Evolutionary conservation across 2,113 vertebrate genomes (phyloP), one percentile per base, ranked within the genome.

Genomic region (Lontra canadensis): DNA sequence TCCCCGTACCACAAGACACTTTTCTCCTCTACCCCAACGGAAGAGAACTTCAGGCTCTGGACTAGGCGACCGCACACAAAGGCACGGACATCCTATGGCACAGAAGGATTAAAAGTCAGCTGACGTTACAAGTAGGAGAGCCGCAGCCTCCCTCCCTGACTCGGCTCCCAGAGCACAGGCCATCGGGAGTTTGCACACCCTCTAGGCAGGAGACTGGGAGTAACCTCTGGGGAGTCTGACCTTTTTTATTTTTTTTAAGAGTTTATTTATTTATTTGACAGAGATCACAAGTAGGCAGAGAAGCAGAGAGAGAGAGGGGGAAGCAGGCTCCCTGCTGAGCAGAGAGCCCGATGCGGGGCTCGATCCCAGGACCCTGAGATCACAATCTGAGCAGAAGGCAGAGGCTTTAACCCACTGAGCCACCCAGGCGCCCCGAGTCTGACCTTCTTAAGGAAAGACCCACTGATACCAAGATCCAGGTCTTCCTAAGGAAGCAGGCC

Each of bases 21-120:
- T 26, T 49, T 67, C 42, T 39, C 42, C 73, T 52, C 11, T 11
- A 59, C 13, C 36, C 9, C 7, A 73, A 14, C 26, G 44, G 18
- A 44, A 49, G 2, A 44, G 61, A 90, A 44, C 29, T 42, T 69
- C 12, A n/a, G 47, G 39, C 42, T 89, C 55, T 52, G 67, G 44
- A 67, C 20, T 1, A 4, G 17, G 29, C 12, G 5, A 49, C 9
- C 20, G 81, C 1, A 13, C 14, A 63, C 0, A 82, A 34, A 36
- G 31, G 52, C 61, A 69, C 81, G 29, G 34, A 61, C 13, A 8
- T 3, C 3, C 8, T n/a, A 80, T 0, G 42, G n/a, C 65, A 83
- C 79, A 55, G 29, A 20, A 69, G 4, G 4, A 69, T 10, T 31
- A 57, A 79, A 20, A 76, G 21, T 1, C 17, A 49, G 44, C 5